phyloP scores from a whole-genome alignment of 2,113 vertebrate species.

The Ciconia stormi region DNA sequence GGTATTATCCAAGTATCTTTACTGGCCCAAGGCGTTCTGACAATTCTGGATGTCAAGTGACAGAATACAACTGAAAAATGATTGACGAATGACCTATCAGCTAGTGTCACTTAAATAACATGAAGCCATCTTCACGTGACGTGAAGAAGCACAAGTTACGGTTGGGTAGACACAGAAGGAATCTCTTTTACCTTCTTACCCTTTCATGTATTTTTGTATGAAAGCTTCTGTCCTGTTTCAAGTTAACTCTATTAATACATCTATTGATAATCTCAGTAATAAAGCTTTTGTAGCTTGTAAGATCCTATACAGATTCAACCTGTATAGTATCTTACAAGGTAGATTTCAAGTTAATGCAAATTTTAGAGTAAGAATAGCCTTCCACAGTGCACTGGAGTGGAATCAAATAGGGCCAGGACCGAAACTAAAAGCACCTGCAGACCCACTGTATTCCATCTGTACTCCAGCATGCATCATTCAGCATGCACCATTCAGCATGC shows the following conservation, averaged over 20 bases:
- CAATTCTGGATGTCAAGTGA: background rate
- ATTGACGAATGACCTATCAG: background rate
- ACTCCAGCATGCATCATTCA: too few relatives aligned
- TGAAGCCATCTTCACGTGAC: background rate
- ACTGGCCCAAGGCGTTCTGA: background rate
- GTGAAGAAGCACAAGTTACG: background rate
- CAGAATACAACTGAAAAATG: background rate
- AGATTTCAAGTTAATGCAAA: background rate
- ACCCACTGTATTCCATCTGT: accelerated
- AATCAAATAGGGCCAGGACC: background rate
- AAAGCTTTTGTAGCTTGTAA: background rate
- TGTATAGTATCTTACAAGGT: background rate
- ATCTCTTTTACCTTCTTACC: background rate
- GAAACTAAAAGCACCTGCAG: background rate
- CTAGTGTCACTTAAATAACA: background rate
- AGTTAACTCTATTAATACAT: background rate
- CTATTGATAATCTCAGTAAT: background rate
- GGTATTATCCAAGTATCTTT: background rate
- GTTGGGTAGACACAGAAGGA: background rate
- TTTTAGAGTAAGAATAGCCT: background rate
- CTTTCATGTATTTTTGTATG: background rate
- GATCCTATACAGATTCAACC: background rate
- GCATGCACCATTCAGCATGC: background rate
- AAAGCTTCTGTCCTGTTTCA: background rate
- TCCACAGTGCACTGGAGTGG: background rate